These are phyloP conservation scores for Synodontis membranacea DNA, from an alignment of 2,113 vertebrate species.

Conservation along the genomic window DNA sequence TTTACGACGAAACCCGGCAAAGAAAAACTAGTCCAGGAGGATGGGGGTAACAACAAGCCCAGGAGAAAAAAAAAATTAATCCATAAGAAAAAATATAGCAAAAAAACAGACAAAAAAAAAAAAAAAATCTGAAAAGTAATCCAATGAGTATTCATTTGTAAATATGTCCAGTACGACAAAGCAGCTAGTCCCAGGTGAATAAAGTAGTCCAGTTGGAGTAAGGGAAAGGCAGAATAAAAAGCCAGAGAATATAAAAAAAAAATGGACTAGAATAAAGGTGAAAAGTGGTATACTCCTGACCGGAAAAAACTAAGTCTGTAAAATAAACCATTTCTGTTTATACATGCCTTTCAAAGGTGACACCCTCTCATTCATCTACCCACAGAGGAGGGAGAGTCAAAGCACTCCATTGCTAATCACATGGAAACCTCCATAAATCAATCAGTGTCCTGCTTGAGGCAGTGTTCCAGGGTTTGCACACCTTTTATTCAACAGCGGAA, in stretches of 20 bases:
- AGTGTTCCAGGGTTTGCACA: conserved; percentile 1
- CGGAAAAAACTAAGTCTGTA: background rate
- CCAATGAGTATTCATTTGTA: background rate
- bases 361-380: background rate
- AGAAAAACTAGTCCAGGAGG: conserved; percentile 3
- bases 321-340: conserved; percentile 14
- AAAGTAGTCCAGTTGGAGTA: background rate
- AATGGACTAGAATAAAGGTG: background rate
- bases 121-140: background rate
- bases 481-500: background rate
- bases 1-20: background rate
- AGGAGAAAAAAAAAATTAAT: background rate
- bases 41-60: background rate
- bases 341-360: conserved; percentile 8
- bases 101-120: background rate
- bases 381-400: conserved; percentile 2
- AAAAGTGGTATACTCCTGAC: background rate
- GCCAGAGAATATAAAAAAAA: background rate
- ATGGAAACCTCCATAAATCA: conserved; percentile 19
- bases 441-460: background rate
- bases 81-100: background rate
- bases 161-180: background rate
- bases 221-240: background rate
- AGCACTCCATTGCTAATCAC: background rate
- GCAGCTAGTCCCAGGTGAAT: background rate